These are phyloP conservation scores for Sebastiscus albofasciatus DNA, from an alignment of 2,797 vertebrate genomes.

Conservation along the genomic window DNA sequence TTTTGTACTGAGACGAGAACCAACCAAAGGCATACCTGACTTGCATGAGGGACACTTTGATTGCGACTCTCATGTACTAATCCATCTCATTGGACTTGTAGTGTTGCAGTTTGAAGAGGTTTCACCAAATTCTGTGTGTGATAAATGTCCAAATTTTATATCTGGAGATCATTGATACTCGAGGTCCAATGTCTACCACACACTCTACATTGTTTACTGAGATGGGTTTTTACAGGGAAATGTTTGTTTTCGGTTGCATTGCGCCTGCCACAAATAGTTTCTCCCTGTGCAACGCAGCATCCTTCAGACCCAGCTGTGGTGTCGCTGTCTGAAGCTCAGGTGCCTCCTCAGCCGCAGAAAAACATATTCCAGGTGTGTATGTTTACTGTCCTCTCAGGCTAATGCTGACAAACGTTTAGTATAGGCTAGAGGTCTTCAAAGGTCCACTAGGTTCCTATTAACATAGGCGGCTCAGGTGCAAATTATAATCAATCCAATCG, in stretches of 20 bases:
- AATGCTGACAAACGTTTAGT: background rate
- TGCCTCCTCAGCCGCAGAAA: slow-evolving; percentile 85
- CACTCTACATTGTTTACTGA: background rate
- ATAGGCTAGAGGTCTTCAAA: background rate
- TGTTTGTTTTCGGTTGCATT: background rate
- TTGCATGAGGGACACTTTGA: slow-evolving; percentile 32
- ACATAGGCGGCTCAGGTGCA: background rate
- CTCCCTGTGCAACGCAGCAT: slow-evolving; percentile 75
- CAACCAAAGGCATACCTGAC: background rate
- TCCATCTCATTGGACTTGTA: slow-evolving; percentile 12
- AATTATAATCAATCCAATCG: background rate
- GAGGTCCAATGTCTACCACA: background rate
- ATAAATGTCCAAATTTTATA: background rate
- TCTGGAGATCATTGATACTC: background rate
- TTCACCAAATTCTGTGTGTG: background rate
- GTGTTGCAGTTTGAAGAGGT: background rate
- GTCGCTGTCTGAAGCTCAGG: slow-evolving; percentile 83
- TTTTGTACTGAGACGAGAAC: background rate
- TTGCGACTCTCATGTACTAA: background rate
- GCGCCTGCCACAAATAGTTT: background rate
- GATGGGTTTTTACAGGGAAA: background rate
- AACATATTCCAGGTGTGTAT: slow-evolving; percentile 93
- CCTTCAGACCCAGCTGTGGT: slow-evolving; percentile 87
- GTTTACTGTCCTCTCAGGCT: background rate
- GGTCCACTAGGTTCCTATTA: background rate